These are phyloP conservation scores for Salvelinus fontinalis DNA, from an alignment of 2,113 vertebrate species.

Conservation along the genomic window DNA sequence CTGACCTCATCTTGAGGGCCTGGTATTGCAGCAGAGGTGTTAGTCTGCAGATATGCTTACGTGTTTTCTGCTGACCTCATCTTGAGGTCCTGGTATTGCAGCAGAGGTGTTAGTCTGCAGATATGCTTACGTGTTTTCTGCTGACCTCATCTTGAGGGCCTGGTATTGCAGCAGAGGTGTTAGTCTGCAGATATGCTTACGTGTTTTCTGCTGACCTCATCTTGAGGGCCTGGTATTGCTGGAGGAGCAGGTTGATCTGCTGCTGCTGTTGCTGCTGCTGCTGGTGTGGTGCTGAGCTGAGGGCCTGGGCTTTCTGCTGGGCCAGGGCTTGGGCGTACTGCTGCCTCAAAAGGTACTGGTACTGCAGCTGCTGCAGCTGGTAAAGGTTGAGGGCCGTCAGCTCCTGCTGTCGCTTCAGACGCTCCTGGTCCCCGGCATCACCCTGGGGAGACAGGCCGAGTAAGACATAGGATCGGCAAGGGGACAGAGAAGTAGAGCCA, in stretches of 20 bases:
- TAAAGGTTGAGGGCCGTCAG: conserved; percentile 90
- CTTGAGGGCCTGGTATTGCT: conserved; percentile 94
- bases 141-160: conserved; percentile 94
- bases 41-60: too few species aligned
- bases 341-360: conserved; percentile 96
- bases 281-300: conserved; percentile 82
- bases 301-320: conserved; percentile 91
- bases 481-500: too few species aligned
- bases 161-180: not conserved
- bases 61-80: too few species aligned
- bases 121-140: too few species aligned
- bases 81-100: conserved; percentile 76
- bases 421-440: conserved; percentile 87
- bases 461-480: too few species aligned
- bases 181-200: too few species aligned
- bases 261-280: conserved; percentile 96
- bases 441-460: conserved; percentile 66
- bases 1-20: conserved; percentile 91
- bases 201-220: conserved; percentile 76
- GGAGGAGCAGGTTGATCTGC: conserved; percentile 88
- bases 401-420: conserved; percentile 92
- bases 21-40: conserved; percentile 79
- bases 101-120: too few species aligned
- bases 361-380: conserved; percentile 91
- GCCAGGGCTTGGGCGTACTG: conserved; percentile 92